Evolutionary conservation across 1,140 invertebrate species (phyloP), one percentile per base, ranked within the genome.

Genomic region (Mya arenaria): DNA sequence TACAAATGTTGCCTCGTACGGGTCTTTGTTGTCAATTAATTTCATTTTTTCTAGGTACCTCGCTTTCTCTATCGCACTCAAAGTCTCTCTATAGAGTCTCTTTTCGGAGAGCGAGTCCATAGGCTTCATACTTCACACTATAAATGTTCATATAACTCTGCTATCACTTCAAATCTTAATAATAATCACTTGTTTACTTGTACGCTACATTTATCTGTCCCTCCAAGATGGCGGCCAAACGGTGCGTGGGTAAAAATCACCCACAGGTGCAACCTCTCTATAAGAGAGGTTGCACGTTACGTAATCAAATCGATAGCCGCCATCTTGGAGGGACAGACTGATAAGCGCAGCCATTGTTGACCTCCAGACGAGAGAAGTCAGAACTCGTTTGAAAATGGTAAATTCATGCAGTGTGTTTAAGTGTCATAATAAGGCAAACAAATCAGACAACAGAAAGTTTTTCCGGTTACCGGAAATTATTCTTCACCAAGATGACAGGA

Each of bases 21-120:
- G 73, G 28, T 78, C 74, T 30, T 4, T 25, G 28, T 62, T 62
- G 34, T 44, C 74, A n/a, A 78, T 55, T n/a, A 48, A 32, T 34
- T 34, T 68, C 48, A 78, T n/a, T 55, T 78, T 78, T 68, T 44
- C 74, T 28, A 30, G 19, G 25, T 78, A 78, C n/a, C 74, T 25
- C 19, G 48, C 48, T 23, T 23, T 52, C 19, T n/a, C 48, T 52
- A 52, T 23, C 25, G 48, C 17, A 17, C 25, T 23, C 48, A 52
- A 23, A 52, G 48, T 52, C 1, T 52, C 48, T 52, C 48, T 52
- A 23, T 52, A 52, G 2, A 23, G 25, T 52, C 19, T n/a, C 48
- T 52, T 1, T 52, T n/a, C 2, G 25, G 17, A n/a, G 1, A n/a
- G 17, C 48, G 25, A 17, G 19, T 52, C 25, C 25, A n/a, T 52